These are phyloP conservation scores for Harpegnathos saltator DNA, from an alignment of 1,140 invertebrate genomes.

Conservation along the genomic window DNA sequence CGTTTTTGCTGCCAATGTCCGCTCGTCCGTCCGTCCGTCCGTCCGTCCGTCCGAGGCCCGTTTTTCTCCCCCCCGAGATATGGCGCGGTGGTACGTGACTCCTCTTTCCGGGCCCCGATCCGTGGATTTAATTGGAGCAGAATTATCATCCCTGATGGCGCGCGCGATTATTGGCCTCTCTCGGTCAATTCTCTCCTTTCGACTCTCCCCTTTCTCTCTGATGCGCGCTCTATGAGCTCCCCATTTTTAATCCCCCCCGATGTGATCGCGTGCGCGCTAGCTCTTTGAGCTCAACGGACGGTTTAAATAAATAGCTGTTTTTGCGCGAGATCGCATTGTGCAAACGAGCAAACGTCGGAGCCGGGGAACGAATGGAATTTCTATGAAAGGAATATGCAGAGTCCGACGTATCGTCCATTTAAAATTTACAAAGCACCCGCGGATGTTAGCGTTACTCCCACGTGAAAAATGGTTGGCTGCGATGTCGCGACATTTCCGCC, in stretches of 20 bases:
- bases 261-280: not conserved
- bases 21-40: not conserved
- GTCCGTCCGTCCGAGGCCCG: not conserved
- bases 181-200: no score
- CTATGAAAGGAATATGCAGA: no score
- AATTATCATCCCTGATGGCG: constrained; percentile 27
- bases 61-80: constrained; percentile 6
- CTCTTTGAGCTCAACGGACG: no score
- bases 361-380: no score
- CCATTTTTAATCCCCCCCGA: not conserved
- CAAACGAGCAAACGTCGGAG: no score
- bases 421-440: no score
- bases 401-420: no score
- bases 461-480: not conserved
- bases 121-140: constrained; percentile 48
- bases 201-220: no score
- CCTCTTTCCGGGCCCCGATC: constrained; percentile 15
- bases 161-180: constrained; percentile 14
- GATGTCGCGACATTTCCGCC: not conserved
- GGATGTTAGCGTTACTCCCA: no score
- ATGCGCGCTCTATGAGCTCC: no score
- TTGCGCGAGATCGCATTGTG: no score
- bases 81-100: constrained; percentile 34
- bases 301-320: no score
- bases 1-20: constrained; percentile 32